Evolutionary conservation across 2,113 vertebrate genomes (phyloP).

Genomic region (Cyprinus carpio): DNA sequence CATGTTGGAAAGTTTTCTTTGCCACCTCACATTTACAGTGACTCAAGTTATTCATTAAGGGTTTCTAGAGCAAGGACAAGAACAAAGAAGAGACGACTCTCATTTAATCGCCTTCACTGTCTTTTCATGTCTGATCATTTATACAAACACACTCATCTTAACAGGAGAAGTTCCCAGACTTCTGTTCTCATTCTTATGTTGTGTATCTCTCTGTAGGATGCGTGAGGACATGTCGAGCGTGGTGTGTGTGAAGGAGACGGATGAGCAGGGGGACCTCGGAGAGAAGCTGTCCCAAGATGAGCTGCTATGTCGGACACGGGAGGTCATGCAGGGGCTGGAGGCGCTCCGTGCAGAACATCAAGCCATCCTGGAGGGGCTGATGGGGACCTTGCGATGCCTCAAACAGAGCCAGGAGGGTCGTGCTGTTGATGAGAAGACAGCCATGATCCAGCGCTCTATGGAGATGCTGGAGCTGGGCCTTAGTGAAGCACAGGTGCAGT

Average conservation of each 20-base stretch:
- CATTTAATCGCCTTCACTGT: not conserved
- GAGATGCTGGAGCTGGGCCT: conserved; percentile 97
- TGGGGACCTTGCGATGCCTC: conserved; percentile 91
- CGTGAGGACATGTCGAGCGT: conserved; percentile 98
- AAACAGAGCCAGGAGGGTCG: conserved; percentile 91
- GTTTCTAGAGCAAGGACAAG: not conserved
- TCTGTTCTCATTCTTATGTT: not conserved
- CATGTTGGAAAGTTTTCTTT: not conserved
- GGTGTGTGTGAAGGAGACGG: conserved; percentile 90
- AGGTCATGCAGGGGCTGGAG: conserved; percentile 96
- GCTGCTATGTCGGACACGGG: conserved; percentile 93
- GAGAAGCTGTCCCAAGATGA: conserved; percentile 97
- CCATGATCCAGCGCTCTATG: conserved; percentile 94
- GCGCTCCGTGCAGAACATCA: conserved; percentile 97
- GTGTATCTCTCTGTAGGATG: conserved; percentile 78
- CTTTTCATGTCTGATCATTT: not conserved
- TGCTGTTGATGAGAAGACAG: conserved; percentile 93
- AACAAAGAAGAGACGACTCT: not conserved
- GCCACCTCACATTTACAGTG: not conserved
- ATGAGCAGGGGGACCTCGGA: conserved; percentile 84
- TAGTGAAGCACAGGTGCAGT: conserved; percentile 92
- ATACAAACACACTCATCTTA: not conserved
- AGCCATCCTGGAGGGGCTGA: conserved; percentile 91
- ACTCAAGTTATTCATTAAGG: not conserved
- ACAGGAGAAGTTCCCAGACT: not conserved